Evolutionary conservation across 2,113 vertebrate species (phyloP), one percentile per base, ranked within the genome.

Genomic region (Takifugu flavidus): DNA sequence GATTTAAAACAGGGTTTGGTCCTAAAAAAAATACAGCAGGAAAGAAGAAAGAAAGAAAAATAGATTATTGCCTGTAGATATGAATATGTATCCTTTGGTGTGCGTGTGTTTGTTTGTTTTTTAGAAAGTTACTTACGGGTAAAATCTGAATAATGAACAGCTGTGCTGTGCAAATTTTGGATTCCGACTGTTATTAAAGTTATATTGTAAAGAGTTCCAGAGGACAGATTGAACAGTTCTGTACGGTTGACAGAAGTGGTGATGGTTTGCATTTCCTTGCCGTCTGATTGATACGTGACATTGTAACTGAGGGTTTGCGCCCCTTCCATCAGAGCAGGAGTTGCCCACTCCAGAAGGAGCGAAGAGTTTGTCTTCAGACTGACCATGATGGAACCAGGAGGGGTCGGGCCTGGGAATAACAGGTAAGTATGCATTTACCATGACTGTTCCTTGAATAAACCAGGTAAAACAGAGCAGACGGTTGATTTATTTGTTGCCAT

Each of bases 1-100:
- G 53, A 50, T 73, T 63, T 46, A 25, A 6, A 57, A 89, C 86
- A 11, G 86, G 78, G 45, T 85, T 81, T 8, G 88, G 86, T 2
- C 62, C 88, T 88, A 44, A 49, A 53, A 53, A 49, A 53, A 50
- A 54, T 39, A 78, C 1, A 5, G 49, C 53, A 56, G 0, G n/a
- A 39, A 2, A 6, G 10, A 53, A 49, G 2, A 66, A 55, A 11
- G 56, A 45, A 6, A 11, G 20, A 20, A 20, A 20, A 20, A 20
- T 20, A 20, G 20, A 20, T 20, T 20, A 20, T 20, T 20, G 20
- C 20, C 20, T 20, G 20, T 20, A 20, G 20, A 20, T 20, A 20
- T 20, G 20, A 20, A 20, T 20, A 20, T 20, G 20, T 43, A 8
- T 1, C 42, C 2, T 13, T 43, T 6, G 13, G 42, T 43, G 42